Evolutionary conservation across 2,888 invertebrate genomes (phyloP).

Genomic region (Colostygia pectinataria): DNA sequence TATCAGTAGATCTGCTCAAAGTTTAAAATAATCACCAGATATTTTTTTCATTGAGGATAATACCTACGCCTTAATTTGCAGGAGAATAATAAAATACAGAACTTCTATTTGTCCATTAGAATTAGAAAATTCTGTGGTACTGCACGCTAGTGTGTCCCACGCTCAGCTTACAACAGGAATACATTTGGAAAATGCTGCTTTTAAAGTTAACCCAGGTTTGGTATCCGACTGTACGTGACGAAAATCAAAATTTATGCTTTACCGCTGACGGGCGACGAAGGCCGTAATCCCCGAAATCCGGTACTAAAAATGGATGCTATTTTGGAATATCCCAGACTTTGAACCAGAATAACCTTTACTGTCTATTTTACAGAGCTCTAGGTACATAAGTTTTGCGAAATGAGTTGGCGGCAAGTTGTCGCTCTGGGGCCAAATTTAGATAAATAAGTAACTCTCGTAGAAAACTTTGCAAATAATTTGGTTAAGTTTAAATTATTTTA

Average conservation of each 20-base stretch:
- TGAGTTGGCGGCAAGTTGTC: neutral
- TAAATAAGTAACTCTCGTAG: neutral
- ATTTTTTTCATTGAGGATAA: no score
- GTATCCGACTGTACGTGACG: conserved; percentile 37
- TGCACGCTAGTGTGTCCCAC: conserved; percentile 4
- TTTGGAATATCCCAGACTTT: conserved; percentile 29
- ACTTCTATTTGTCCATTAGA: no score
- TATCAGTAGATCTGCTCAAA: no score
- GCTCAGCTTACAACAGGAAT: conserved; percentile 28
- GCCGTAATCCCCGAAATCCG: conserved; percentile 35
- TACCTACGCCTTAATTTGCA: no score
- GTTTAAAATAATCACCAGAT: no score
- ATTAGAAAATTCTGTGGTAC: neutral
- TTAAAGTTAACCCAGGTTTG: conserved; percentile 37
- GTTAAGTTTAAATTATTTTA: no score
- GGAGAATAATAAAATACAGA: no score
- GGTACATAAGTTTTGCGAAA: conserved; percentile 6
- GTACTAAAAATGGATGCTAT: conserved; percentile 35
- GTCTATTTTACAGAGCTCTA: conserved; percentile 13
- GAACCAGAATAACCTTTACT: conserved; percentile 20
- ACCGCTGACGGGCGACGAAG: conserved; percentile 32
- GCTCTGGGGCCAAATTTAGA: neutral
- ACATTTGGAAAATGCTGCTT: conserved; percentile 35
- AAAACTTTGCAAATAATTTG: neutral
- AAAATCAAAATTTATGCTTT: conserved; percentile 39